These are phyloP conservation scores for Coptodon rendalli DNA, from an alignment of 2,113 vertebrate genomes.

Conservation along the genomic window DNA sequence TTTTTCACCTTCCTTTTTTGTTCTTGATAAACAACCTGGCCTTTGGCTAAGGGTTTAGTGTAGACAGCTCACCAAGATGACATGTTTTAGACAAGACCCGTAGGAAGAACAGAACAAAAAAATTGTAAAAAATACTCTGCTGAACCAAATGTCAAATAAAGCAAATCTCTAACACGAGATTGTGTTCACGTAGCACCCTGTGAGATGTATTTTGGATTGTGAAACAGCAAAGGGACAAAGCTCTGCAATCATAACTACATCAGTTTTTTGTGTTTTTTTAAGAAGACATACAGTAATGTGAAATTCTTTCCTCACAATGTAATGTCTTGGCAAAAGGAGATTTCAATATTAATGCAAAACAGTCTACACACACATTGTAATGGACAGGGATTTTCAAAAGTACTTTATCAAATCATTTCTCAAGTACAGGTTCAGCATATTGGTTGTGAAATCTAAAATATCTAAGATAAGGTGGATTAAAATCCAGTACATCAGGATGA, in stretches of 20 bases:
- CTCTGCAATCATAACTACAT: neutral
- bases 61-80: neutral
- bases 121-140: neutral
- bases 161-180: neutral
- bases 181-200: neutral
- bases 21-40: neutral
- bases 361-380: neutral
- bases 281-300: neutral
- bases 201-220: neutral
- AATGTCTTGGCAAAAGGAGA: neutral
- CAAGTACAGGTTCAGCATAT: neutral
- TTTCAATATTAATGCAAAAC: neutral
- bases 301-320: constrained; percentile 8
- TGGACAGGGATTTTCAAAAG: neutral
- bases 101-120: neutral
- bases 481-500: neutral
- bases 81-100: neutral
- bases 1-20: neutral
- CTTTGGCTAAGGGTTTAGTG: neutral
- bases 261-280: neutral
- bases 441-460: neutral
- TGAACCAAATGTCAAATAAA: neutral
- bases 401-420: neutral
- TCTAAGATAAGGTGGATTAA: neutral
- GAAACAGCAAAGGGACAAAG: neutral